Evolutionary conservation across 37 sponge, comb jelly and placozoan species (phyloP), one percentile per base, ranked within the genome.

Genomic region (Eunapius fragilis): DNA sequence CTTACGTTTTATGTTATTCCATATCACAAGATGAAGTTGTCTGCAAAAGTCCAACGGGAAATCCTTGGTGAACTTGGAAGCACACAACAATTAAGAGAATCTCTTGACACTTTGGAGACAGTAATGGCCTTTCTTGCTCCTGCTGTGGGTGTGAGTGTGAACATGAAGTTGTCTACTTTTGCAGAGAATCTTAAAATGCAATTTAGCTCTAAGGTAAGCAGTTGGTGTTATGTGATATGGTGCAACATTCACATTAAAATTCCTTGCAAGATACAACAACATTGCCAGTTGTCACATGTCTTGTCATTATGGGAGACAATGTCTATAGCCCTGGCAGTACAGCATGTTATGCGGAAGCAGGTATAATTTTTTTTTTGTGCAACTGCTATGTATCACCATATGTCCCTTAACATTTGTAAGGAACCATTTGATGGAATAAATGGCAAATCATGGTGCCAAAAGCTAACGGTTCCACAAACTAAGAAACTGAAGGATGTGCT

Each of bases 261-360:
- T 48, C 12, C 6, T 6, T 41, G 3, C 34, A 7, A 86, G 91
- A 82, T 72, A 58, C 32, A 33, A 74, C 78, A 80, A 76, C 36
- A 84, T 32, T 91, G 86, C 49, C 67, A 38, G 25, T 74, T 92
- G 31, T 23, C 30, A 9, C 85, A 92, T 77, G 76, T 92, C 11
- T 26, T 92, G 11, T 88, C 93, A 25, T 86, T 92, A 10, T 92
- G 93, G 93, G 85, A 92, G 58, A 85, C 86, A 0, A 25, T 92
- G 4, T 78, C 93, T 58, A 77, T 92, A 23, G 89, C 80, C 49
- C 72, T 85, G 32, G 85, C 93, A 25, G 47, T 72, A 71, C 71
- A 77, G 32, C 74, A 82, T 32, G 75, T 84, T 13, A 37, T 88
- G 22, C 75, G 28, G 50, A 82, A 68, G 24, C 77, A 88, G 82